A percentile compares a stretch with the other conserved stretches of the same genome.
Evolutionary conservation across 2,797 vertebrate genomes (phyloP).

Genomic region (Buphagus erythrorhynchus): DNA sequence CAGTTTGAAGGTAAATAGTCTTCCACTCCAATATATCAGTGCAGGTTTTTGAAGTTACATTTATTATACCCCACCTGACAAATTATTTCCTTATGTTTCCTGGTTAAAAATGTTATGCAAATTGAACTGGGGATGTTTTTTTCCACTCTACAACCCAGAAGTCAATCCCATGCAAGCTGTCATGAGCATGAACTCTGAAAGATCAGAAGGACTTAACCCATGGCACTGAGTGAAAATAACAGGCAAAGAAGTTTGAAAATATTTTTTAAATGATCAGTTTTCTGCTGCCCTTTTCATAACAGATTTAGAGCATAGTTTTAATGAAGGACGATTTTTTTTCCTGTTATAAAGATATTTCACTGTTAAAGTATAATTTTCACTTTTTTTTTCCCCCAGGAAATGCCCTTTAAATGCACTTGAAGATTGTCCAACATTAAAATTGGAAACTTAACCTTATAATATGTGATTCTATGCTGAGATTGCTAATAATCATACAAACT

Average conservation of each 20-base stretch:
- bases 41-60: rapidly evolving
- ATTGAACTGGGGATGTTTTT: not conserved
- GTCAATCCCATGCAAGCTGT: not conserved
- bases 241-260: not conserved
- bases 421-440: not conserved
- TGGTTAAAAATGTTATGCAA: not conserved
- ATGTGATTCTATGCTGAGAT: not conserved
- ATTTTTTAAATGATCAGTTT: not conserved
- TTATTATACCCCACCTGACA: not conserved
- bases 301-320: not conserved
- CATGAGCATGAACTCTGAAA: not conserved
- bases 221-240: not conserved
- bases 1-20: not conserved
- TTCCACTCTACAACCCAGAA: not conserved
- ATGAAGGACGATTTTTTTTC: not conserved
- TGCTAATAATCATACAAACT: not conserved
- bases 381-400: not conserved
- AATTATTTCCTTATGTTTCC: not conserved
- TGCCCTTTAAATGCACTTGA: not conserved
- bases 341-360: not conserved
- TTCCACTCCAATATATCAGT: not conserved
- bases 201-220: not conserved
- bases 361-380: not conserved
- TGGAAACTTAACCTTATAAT: not conserved
- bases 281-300: not conserved